Percentiles rank a stretch among this genome's conserved stretches.
These are phyloP conservation scores for Hestina assimilis DNA, from an alignment of 1,140 invertebrate species.

Conservation along the genomic window DNA sequence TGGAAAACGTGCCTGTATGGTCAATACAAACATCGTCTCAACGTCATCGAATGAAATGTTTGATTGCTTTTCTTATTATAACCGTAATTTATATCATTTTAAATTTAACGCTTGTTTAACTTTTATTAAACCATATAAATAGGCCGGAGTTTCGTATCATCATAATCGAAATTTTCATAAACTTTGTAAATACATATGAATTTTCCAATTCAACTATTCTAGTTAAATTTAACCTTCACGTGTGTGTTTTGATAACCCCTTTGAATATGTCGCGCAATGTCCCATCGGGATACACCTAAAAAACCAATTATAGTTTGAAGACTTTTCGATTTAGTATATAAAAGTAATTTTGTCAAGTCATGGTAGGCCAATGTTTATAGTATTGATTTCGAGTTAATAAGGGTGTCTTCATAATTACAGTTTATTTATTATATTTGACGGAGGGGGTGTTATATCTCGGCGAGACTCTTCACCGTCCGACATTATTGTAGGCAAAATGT, in stretches of 20 bases:
- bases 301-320: slow-evolving; percentile 6
- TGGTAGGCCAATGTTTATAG: background rate
- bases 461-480: too few relatives aligned
- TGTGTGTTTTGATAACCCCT: background rate
- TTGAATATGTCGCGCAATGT: background rate
- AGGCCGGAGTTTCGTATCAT: too few relatives aligned
- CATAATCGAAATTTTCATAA: background rate
- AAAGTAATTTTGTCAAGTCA: background rate
- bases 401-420: background rate
- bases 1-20: too few relatives aligned
- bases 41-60: too few relatives aligned
- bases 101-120: too few relatives aligned
- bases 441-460: too few relatives aligned
- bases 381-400: background rate
- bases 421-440: too few relatives aligned
- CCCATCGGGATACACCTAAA: background rate
- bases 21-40: too few relatives aligned
- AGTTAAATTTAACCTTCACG: slow-evolving; percentile 1
- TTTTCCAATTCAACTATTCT: slow-evolving; percentile 11
- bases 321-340: background rate
- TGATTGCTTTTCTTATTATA: too few relatives aligned
- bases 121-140: too few relatives aligned
- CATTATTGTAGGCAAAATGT: too few relatives aligned
- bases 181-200: background rate
- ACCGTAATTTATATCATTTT: too few relatives aligned